phyloP scores from a whole-genome alignment of 2,797 vertebrate species.

The Phataginus tricuspis region DNA sequence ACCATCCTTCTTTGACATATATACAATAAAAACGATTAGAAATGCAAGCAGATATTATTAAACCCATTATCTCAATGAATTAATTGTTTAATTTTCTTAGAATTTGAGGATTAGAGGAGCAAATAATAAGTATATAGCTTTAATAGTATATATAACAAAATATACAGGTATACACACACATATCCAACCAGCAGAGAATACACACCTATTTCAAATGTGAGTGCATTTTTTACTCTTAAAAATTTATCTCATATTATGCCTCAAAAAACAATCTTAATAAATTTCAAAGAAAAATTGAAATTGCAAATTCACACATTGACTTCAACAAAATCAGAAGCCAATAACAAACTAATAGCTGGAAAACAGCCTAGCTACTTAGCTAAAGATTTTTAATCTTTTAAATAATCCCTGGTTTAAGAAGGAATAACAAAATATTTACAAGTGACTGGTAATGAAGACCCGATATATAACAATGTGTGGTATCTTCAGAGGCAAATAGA shows the following conservation, averaged over 20 bases:
- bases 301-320: neutral
- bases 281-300: neutral
- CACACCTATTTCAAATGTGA: neutral
- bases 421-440: neutral
- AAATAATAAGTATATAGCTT: neutral
- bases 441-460: neutral
- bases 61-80: neutral
- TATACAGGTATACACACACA: neutral
- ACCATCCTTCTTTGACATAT: neutral
- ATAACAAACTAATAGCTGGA: neutral
- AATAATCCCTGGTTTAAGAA: neutral
- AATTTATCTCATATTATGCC: neutral
- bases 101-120: neutral
- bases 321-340: constrained; percentile 11
- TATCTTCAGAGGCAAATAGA: neutral
- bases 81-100: neutral
- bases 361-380: neutral
- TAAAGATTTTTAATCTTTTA: neutral
- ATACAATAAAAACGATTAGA: neutral
- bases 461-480: neutral
- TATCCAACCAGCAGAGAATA: neutral
- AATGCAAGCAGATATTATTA: neutral
- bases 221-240: neutral
- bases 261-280: neutral
- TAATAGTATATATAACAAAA: neutral